Evolutionary conservation across 2,113 vertebrate species (phyloP), one percentile per base, ranked within the genome.

Genomic region (Brachyhypopomus gauderio): DNA sequence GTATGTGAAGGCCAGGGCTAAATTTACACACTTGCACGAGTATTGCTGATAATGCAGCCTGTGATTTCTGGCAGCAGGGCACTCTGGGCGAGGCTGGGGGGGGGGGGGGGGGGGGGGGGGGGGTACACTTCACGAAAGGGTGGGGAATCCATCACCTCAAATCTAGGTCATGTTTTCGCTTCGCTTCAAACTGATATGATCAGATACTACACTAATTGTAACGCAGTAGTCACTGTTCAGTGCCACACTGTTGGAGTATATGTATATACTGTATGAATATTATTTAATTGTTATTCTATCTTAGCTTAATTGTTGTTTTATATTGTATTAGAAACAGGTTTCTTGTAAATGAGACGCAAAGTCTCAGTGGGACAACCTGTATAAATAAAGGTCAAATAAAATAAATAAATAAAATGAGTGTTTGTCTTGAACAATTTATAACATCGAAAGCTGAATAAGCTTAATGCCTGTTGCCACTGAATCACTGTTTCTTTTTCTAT

Each of bases 21-120:
- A 84, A 83, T 87, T 83, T 78, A 86, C 72, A 80, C 64, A 66
- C 19, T 30, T 74, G 25, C 58, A 59, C 30, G 73, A 45, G 19
- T 27, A 55, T 38, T 67, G 34, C 64, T 25, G 38, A 67, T 36
- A 78, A 79, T 77, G 72, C 20, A 67, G 78, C 38, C 23, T 66
- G 78, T 67, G 48, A 79, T 85, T 85, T 75, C 59, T 72, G 78
- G 59, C 69, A 79, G 36, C 55, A 52, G 58, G 58, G 22, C 25
- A 67, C 25, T 41, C 62, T 20, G 14, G n/a, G 48, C 7, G 38
- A 38, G 38, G n/a, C n/a, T n/a, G n/a, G n/a, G n/a, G n/a, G n/a
- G n/a, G n/a, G n/a, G n/a, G n/a, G n/a, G n/a, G n/a, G n/a, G n/a
- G n/a, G n/a, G n/a, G n/a, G 45, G 45, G 45, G 6, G 60, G 48